Evolutionary conservation across 1,140 invertebrate genomes (phyloP), one percentile per base, ranked within the genome.

Genomic region (Drosophila neocordata): DNA sequence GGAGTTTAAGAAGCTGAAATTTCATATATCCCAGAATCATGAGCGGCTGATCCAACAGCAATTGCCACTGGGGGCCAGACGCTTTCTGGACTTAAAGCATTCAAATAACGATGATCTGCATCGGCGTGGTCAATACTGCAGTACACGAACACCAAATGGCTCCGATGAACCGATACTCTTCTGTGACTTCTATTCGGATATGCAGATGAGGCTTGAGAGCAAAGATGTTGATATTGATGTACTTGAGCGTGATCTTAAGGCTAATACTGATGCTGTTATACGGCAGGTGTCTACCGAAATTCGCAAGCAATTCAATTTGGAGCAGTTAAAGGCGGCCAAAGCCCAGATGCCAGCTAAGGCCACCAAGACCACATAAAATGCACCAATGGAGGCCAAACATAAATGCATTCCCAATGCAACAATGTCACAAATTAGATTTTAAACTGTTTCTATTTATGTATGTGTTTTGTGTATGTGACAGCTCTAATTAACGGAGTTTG

Each of bases 131-230:
- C 91, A 92, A 53, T 91, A 90, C 31, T 92, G 91, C 51, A 91
- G 89, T 27, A 91, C 90, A 0, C 66, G 90, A 0, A 91, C 79
- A 0, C 73, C 78, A 0, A 75, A 69, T 2, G 88, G 75, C 0
- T 83, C 82, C n/a, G 88, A 91, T 53, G 90, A 92, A 66, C 90
- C 91, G 2, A 80, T 92, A 27, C 70, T 92, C 9, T 91, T 91
- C 63, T 92, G 91, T 59, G 91, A 92, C 76, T 92, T 92, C 48
- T 91, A 91, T 6, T 90, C 91, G 5, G 91, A 92, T 52, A 77
- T 92, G 64, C 91, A 92, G 65, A 91, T 91, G 90, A 78, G 83
- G 11, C 71, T 91, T 38, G 89, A 91, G 57, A 90, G 87, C 64
- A 88, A 91, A 51, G 87, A 91, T 20, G 79, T 91, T 4, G 90